Evolutionary conservation across 1,140 invertebrate genomes (phyloP), one percentile per base, ranked within the genome.

Genomic region (Ceratina japonica): DNA sequence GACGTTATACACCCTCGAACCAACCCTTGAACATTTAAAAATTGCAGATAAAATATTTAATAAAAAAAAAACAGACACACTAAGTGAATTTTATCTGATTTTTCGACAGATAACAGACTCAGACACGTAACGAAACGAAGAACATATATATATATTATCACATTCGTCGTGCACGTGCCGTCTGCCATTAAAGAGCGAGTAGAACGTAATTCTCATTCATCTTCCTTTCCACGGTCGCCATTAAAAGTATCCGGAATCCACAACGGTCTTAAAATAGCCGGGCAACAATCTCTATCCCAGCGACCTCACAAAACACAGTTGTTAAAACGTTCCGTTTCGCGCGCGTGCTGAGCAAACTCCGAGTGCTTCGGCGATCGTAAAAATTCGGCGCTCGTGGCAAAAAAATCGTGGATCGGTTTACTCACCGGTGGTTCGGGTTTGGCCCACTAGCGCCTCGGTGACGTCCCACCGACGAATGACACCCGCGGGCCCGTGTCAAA

Each of bases 381-480:
- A 20, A 16, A 15, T n/a, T 2, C 0, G 27, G 2, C 1, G 0
- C n/a, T n/a, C 15, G 31, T 1, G 3, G 1, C 10, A 24, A 58
- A 37, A 22, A 10, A 31, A 1, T 13, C 1, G 10, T 31, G 49
- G 58, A 65, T 79, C 10, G 65, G 22, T 74, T 20, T 63, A 76
- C 81, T 84, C 82, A 84, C 83, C 83, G 3, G 37, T 3, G 37
- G 5, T 7, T 44, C n/a, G n/a, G n/a, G n/a, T n/a, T 44, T 44
- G 59, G 27, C 20, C 31, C 62, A 58, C 61, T 80, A 68, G 64
- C 63, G 64, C 27, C 44, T 37, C 51, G 51, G 12, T 51, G 77
- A 69, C 37, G 73, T 84, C 75, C 74, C 20, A n/a, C 22, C 71
- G 66, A 78, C 73, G 82, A 84, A 84, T 84, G 81, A 82, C 76